Evolutionary conservation across 2,888 invertebrate genomes (phyloP).

Genomic region (Drosophila algonquin): DNA sequence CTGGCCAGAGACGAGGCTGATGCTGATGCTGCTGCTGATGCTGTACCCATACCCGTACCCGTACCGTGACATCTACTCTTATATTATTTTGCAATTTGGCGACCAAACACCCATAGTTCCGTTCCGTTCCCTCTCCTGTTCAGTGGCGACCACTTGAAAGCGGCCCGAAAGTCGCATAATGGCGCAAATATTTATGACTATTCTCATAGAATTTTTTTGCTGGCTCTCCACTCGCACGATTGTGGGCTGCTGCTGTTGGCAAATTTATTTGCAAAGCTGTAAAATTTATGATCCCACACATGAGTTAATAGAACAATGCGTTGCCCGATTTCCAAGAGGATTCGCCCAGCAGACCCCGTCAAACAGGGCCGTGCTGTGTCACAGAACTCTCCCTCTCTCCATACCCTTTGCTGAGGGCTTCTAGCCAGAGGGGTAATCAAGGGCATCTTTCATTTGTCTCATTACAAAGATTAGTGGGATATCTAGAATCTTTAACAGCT

Average conservation of each 20-base stretch:
- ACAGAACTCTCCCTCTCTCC: not conserved
- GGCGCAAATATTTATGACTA: slow-evolving; percentile 74
- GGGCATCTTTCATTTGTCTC: not conserved
- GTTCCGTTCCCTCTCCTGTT: slow-evolving; percentile 5
- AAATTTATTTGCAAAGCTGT: slow-evolving; percentile 75
- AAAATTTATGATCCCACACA: slow-evolving; percentile 76
- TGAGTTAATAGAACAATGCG: slow-evolving; percentile 75
- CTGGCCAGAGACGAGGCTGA: slow-evolving; percentile 7
- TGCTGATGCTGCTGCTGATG: not conserved
- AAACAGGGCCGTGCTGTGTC: not conserved
- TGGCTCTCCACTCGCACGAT: not conserved
- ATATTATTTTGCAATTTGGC: slow-evolving; percentile 73
- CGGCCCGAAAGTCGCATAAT: slow-evolving; percentile 64
- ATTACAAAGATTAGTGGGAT: not conserved
- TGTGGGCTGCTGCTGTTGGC: not conserved
- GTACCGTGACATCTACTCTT: not conserved
- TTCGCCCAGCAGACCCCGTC: not conserved
- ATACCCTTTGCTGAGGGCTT: not conserved
- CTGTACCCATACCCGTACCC: not conserved
- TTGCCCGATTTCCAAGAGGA: slow-evolving; percentile 39
- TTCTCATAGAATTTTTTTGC: slow-evolving; percentile 50
- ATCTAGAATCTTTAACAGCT: not conserved
- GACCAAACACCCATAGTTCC: slow-evolving; percentile 15
- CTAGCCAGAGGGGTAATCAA: too few species aligned
- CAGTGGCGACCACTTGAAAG: slow-evolving; percentile 59